Evolutionary conservation across 2,888 invertebrate species (phyloP).

Genomic region (Lasioglossum calceatum): DNA sequence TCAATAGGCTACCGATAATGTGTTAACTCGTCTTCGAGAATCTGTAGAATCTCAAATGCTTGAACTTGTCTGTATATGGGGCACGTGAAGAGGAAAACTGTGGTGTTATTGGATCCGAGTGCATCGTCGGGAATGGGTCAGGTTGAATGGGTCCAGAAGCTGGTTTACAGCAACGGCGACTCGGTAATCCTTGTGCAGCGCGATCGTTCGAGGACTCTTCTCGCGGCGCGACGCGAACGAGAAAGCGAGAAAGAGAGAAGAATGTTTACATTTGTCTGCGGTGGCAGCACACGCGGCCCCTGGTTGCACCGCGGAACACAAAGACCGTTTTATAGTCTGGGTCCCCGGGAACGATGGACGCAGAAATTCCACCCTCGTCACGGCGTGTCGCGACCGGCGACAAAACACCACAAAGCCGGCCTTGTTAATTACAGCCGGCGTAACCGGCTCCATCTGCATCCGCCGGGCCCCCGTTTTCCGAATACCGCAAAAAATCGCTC

Average conservation of each 20-base stretch:
- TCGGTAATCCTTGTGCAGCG: slow-evolving; percentile 63
- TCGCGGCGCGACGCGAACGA: slow-evolving; percentile 33
- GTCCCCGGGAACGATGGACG: slow-evolving; percentile 63
- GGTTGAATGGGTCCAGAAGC: slow-evolving; percentile 28
- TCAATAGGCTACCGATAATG: not conserved
- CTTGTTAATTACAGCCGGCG: slow-evolving; percentile 81
- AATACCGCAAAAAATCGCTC: slow-evolving; percentile 51
- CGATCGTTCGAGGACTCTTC: slow-evolving; percentile 71
- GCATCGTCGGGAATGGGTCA: not conserved
- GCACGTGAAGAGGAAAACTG: not conserved
- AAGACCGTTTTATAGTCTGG: slow-evolving; percentile 83
- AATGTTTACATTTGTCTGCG: slow-evolving; percentile 83
- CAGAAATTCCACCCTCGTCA: slow-evolving; percentile 79
- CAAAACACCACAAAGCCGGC: slow-evolving; percentile 82
- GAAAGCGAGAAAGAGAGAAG: slow-evolving; percentile 24
- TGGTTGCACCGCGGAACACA: slow-evolving; percentile 72
- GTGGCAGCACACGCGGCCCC: slow-evolving; percentile 61
- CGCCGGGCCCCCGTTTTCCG: slow-evolving; percentile 63
- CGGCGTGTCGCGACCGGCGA: slow-evolving; percentile 80
- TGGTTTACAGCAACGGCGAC: slow-evolving; percentile 46
- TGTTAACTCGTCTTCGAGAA: not conserved
- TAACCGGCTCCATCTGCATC: slow-evolving; percentile 74
- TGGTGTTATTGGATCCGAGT: slow-evolving; percentile 24
- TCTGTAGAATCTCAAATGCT: not conserved
- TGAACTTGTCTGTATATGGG: not conserved